Conservation (phyloP, 1,140 invertebrate species). For the Dreissena rostriformis region DNA sequence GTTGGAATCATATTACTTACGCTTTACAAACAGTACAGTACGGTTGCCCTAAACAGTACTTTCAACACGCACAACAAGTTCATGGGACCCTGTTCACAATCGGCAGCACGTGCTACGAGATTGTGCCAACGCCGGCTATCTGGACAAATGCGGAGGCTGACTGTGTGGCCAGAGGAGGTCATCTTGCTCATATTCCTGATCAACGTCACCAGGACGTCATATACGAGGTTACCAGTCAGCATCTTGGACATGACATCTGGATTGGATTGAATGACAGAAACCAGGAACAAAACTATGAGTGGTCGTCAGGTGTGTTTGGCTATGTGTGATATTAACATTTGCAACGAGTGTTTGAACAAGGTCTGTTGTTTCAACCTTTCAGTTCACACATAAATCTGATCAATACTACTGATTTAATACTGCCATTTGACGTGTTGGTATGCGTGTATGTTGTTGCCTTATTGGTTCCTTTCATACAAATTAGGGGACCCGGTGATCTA, state of each 20-base stretch:
- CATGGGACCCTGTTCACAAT: neutral
- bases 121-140: neutral
- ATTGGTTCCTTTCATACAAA: no score
- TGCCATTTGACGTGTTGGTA: no score
- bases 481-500: neutral
- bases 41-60: neutral
- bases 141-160: slow-evolving; percentile 32
- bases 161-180: slow-evolving; percentile 28
- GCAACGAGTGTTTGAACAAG: no score
- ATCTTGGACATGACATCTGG: slow-evolving; percentile 7
- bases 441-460: no score
- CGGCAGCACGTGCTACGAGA: neutral
- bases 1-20: no score
- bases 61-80: neutral
- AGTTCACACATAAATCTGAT: no score
- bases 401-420: no score
- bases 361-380: no score
- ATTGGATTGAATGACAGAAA: slow-evolving; percentile 29
- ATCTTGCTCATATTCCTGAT: slow-evolving; percentile 12
- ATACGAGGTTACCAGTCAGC: neutral
- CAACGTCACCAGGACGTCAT: slow-evolving; percentile 17
- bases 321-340: no score
- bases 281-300: slow-evolving; percentile 20
- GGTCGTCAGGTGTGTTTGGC: slow-evolving; percentile 3
- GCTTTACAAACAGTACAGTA: no score